phyloP scores from a whole-genome alignment of 1,140 invertebrate genomes.

The Drosophila punjabiensis region DNA sequence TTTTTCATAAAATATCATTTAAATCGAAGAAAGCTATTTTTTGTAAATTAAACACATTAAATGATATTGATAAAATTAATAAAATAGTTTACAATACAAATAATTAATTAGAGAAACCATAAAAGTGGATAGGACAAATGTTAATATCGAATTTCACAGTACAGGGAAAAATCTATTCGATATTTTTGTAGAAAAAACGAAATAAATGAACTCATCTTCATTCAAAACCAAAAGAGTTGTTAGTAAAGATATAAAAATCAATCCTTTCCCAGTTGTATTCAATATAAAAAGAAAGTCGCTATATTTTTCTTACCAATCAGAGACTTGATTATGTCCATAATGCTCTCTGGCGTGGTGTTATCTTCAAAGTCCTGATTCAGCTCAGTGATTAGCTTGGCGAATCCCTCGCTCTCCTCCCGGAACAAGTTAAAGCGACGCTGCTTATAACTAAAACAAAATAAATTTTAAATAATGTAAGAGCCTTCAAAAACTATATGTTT shows the following conservation, averaged over 20 bases:
- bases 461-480: not conserved
- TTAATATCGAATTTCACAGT: too few species aligned
- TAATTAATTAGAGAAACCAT: too few species aligned
- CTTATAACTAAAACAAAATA: conserved; percentile 92
- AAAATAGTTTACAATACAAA: too few species aligned
- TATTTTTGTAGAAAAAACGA: too few species aligned
- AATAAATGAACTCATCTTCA: too few species aligned
- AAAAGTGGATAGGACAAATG: too few species aligned
- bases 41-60: too few species aligned
- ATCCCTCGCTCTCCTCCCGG: conserved; percentile 99
- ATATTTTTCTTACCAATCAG: conserved; percentile 91
- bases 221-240: too few species aligned
- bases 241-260: too few species aligned
- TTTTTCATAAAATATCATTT: not conserved
- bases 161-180: too few species aligned
- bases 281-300: not conserved
- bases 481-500: not conserved
- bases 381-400: conserved; percentile 98
- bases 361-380: conserved; percentile 94
- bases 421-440: conserved; percentile 99
- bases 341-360: conserved; percentile 87
- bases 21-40: not conserved
- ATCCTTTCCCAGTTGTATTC: not conserved
- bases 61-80: too few species aligned
- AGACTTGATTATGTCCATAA: conserved; percentile 95